Percentiles rank a stretch among this genome's conserved stretches.
phyloP scores from a whole-genome alignment of 2,888 invertebrate species.

The Amorpha juglandis region DNA sequence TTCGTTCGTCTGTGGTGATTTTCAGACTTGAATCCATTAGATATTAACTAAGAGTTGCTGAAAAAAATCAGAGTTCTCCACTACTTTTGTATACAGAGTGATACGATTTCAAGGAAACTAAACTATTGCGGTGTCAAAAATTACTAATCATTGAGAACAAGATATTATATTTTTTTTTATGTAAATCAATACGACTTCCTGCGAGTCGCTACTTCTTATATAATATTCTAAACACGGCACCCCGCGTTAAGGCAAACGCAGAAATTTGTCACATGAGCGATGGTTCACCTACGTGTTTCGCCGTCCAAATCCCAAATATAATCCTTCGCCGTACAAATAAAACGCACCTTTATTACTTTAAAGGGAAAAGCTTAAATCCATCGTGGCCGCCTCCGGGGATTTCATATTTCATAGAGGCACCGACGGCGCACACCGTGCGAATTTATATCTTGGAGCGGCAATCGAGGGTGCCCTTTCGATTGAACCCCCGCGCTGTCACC shows the following conservation, averaged over 20 bases:
- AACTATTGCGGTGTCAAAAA: neutral
- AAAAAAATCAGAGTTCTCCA: neutral
- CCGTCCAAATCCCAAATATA: slow-evolving; percentile 81
- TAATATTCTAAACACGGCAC: slow-evolving; percentile 82
- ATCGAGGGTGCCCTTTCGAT: slow-evolving; percentile 74
- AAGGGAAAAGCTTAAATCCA: slow-evolving; percentile 80
- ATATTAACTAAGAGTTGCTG: too few relatives aligned
- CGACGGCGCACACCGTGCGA: slow-evolving; percentile 70
- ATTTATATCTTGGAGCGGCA: slow-evolving; percentile 76
- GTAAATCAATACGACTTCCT: slow-evolving; percentile 78
- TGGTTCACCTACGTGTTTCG: slow-evolving; percentile 83
- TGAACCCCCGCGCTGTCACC: slow-evolving; percentile 46
- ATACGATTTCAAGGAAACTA: neutral
- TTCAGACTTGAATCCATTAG: too few relatives aligned
- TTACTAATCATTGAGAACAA: slow-evolving; percentile 3
- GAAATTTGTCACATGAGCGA: slow-evolving; percentile 85
- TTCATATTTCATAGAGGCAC: slow-evolving; percentile 72
- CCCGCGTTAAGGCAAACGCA: slow-evolving; percentile 83
- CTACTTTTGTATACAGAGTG: too few relatives aligned
- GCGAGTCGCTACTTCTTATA: slow-evolving; percentile 63
- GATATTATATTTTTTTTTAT: slow-evolving; percentile 49
- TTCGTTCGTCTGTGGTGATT: too few relatives aligned
- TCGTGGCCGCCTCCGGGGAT: slow-evolving; percentile 66
- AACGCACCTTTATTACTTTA: slow-evolving; percentile 84
- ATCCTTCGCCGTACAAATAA: slow-evolving; percentile 77